Percentiles rank a stretch among this genome's conserved stretches.
phyloP scores from a whole-genome alignment of 2,113 vertebrate genomes.

The Carettochelys insculpta region DNA sequence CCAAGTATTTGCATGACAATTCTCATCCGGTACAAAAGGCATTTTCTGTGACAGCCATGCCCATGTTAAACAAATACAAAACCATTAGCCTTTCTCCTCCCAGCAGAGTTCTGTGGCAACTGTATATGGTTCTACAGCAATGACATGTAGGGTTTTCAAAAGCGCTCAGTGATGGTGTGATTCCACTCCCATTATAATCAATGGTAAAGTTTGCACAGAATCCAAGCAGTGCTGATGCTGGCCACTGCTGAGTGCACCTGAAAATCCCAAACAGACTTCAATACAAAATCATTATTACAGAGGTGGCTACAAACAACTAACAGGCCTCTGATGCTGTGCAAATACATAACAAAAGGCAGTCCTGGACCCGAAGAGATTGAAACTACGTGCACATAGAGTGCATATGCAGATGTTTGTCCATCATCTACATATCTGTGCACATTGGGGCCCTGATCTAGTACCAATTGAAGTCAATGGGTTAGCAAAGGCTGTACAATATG shows the following conservation, averaged over 20 bases:
- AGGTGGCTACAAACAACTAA: neutral
- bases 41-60: neutral
- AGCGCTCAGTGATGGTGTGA: neutral
- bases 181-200: neutral
- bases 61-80: neutral
- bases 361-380: neutral
- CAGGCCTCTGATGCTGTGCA: neutral
- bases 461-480: neutral
- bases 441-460: neutral
- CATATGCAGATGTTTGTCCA: neutral
- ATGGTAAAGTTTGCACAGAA: neutral
- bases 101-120: neutral
- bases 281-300: neutral
- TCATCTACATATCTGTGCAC: neutral
- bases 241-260: neutral
- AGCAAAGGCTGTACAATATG: accelerated
- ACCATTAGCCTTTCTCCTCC: neutral
- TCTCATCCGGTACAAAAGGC: neutral
- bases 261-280: neutral
- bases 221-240: neutral
- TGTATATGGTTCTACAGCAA: neutral
- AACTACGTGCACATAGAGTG: neutral
- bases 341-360: neutral
- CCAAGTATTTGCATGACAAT: neutral
- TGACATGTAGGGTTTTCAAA: neutral